These are phyloP conservation scores for Malacoraja senta DNA, from an alignment of 2,797 vertebrate species.

Conservation along the genomic window DNA sequence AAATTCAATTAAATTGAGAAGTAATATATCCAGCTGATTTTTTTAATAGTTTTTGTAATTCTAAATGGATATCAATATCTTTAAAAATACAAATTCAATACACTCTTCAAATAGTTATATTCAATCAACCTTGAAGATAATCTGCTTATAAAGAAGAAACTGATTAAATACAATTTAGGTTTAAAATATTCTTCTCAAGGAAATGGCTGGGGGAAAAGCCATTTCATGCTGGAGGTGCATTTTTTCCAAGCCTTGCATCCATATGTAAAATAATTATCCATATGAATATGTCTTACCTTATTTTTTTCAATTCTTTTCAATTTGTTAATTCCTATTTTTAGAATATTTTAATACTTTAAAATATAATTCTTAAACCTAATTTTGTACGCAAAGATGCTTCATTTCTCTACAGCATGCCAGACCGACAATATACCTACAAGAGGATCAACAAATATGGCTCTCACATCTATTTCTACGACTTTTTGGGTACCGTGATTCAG, in stretches of 20 bases:
- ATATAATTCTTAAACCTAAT: background rate
- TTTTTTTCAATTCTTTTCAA: background rate
- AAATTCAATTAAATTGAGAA: background rate
- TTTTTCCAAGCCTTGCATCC: background rate
- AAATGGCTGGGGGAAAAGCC: background rate
- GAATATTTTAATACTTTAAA: background rate
- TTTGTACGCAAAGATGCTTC: background rate
- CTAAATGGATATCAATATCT: background rate
- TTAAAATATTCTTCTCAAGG: background rate
- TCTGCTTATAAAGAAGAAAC: background rate
- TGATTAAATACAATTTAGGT: background rate
- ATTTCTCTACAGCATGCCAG: background rate
- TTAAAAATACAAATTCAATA: constrained; percentile 7
- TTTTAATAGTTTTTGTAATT: background rate
- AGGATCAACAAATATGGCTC: background rate
- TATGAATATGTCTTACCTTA: background rate
- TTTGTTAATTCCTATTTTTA: background rate
- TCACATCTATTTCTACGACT: background rate
- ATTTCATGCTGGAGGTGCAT: background rate
- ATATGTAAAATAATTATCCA: too few species aligned
- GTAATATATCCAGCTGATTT: background rate
- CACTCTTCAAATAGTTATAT: background rate
- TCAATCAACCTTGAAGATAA: background rate
- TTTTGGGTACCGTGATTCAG: background rate
- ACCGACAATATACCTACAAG: background rate